phyloP scores from a whole-genome alignment of 2,113 vertebrate species.

The Apteryx mantelli region DNA sequence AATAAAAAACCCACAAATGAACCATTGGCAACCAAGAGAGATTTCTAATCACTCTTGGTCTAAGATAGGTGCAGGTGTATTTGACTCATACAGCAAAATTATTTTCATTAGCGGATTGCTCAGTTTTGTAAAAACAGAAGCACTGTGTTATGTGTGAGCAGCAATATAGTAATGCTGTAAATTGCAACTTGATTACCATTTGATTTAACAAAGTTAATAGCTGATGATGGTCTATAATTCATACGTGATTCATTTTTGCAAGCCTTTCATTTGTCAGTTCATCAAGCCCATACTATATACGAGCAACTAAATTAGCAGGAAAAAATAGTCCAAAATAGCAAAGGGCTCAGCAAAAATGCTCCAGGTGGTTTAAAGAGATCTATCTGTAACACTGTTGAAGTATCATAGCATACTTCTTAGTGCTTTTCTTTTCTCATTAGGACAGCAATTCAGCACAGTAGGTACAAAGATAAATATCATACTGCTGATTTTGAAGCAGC shows the following conservation, averaged over 20 bases:
- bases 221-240: conserved; percentile 28
- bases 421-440: neutral
- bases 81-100: neutral
- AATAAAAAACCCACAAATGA: neutral
- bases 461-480: neutral
- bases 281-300: neutral
- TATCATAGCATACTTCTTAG: neutral
- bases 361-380: neutral
- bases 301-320: neutral
- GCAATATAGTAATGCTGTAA: neutral
- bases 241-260: conserved; percentile 13
- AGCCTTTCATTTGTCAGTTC: conserved; percentile 6
- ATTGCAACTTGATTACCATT: conserved; percentile 49
- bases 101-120: conserved; percentile 1
- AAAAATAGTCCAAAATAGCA: neutral
- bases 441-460: neutral
- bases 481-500: neutral
- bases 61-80: neutral
- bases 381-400: neutral
- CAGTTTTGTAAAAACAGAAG: conserved; percentile 8
- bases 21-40: neutral
- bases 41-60: neutral
- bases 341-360: neutral
- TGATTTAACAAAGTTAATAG: conserved; percentile 52
- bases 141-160: neutral